These are phyloP conservation scores for Lydus trimaculatus DNA, from an alignment of 2,888 invertebrate genomes.

Conservation along the genomic window DNA sequence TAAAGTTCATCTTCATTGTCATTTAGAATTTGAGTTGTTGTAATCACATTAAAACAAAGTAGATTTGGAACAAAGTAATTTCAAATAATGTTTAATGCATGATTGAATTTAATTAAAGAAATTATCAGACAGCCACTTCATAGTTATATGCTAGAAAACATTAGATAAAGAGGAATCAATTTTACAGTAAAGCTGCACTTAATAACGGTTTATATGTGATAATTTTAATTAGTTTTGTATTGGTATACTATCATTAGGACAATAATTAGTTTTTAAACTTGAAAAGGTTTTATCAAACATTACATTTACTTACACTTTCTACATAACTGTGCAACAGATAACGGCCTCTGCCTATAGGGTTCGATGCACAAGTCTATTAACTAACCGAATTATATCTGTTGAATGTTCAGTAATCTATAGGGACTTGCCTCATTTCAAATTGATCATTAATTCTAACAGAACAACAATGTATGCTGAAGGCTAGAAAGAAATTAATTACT, in stretches of 20 bases:
- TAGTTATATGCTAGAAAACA: neutral
- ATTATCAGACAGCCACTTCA: constrained; percentile 29
- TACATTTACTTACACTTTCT: constrained; percentile 9
- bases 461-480: neutral
- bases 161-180: constrained; percentile 10
- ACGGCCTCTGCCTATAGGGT: neutral
- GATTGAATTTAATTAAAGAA: constrained; percentile 53
- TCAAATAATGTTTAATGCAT: constrained; percentile 48
- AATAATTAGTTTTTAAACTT: neutral
- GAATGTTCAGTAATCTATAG: neutral
- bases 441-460: neutral
- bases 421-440: neutral
- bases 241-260: neutral
- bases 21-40: constrained; percentile 39
- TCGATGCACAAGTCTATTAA: constrained; percentile 9
- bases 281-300: neutral
- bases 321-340: constrained; percentile 13
- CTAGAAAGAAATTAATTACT: neutral
- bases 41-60: constrained; percentile 55
- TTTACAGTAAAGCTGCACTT: constrained; percentile 8
- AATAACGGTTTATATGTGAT: constrained; percentile 16
- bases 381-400: constrained; percentile 8
- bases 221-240: constrained; percentile 22
- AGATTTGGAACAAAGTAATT: constrained; percentile 48
- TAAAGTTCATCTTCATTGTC: constrained; percentile 45